Evolutionary conservation across 2,113 vertebrate genomes (phyloP), one percentile per base, ranked within the genome.

Genomic region (Phrynocephalus versicolor): DNA sequence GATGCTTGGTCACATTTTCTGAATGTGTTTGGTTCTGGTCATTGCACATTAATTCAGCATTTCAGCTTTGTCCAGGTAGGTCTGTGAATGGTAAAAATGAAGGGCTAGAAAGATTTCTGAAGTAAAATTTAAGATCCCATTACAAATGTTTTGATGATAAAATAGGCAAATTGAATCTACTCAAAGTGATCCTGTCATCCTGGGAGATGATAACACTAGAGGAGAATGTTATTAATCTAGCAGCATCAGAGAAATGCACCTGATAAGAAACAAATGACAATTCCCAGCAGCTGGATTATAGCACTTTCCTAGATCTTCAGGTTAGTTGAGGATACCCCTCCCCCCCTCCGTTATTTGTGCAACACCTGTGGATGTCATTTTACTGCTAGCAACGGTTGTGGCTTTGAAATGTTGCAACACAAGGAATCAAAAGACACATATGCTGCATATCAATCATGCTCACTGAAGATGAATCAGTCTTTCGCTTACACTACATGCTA

Each of bases 221-320:
- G 88, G 90, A 85, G 33, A 13, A 86, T 88, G 30, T n/a, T 60
- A 87, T 85, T 87, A 85, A 79, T 90, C 73, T 10, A 85, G 64
- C 23, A 69, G 77, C 74, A 83, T 67, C 85, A 73, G 90, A 75
- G 88, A 88, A 51, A 91, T 41, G 70, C 18, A 84, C 89, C 86
- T 93, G 86, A 88, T 74, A 85, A 87, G 70, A 90, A n/a, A 35
- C 83, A 91, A 83, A 90, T 60, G 87, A 81, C 84, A 90, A 67
- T 14, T 79, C 75, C 71, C 71, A 88, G 80, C 35, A 91, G 18
- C 86, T 87, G 85, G 35, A 90, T 91, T 89, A 55, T 83, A 57
- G 30, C 90, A 91, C 70, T 82, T 76, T 10, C 86, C 85, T 87
- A 75, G 65, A 74, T 83, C 33, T 86, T 82, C 75, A 89, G 69